A percentile compares a stretch with the other conserved stretches of the same genome.
These are phyloP conservation scores for Pentalonia nigronervosa DNA, from an alignment of 1,140 invertebrate species.

Conservation along the genomic window DNA sequence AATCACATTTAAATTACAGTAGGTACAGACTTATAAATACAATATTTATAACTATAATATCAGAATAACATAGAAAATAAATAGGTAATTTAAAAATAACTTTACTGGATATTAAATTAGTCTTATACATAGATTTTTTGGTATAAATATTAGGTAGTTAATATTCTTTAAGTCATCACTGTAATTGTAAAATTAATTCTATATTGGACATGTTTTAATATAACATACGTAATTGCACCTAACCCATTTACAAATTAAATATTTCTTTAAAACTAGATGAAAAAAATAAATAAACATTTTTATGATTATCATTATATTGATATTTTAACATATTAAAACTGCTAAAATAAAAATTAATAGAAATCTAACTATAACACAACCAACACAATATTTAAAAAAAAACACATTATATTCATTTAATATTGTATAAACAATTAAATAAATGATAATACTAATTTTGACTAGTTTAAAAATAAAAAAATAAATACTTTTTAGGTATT, in stretches of 20 bases:
- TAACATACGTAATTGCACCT: constrained; percentile 9
- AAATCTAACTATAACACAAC: background rate
- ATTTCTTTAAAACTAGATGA: background rate
- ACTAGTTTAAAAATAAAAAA: constrained; percentile 15
- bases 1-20: background rate
- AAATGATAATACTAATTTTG: background rate
- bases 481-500: constrained; percentile 43
- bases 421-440: background rate
- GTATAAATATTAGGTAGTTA: background rate
- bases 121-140: background rate
- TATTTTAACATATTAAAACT: background rate
- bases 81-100: background rate
- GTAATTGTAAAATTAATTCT: background rate
- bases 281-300: background rate
- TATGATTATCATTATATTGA: background rate
- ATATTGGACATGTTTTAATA: background rate
- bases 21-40: background rate
- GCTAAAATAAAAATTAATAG: background rate
- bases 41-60: background rate
- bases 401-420: background rate
- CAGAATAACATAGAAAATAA: background rate
- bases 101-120: background rate
- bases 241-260: background rate
- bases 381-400: background rate
- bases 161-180: background rate